A percentile compares a stretch with the other conserved stretches of the same genome.
Conservation (phyloP, 2,888 invertebrate genomes). For the Odontothrips loti region DNA sequence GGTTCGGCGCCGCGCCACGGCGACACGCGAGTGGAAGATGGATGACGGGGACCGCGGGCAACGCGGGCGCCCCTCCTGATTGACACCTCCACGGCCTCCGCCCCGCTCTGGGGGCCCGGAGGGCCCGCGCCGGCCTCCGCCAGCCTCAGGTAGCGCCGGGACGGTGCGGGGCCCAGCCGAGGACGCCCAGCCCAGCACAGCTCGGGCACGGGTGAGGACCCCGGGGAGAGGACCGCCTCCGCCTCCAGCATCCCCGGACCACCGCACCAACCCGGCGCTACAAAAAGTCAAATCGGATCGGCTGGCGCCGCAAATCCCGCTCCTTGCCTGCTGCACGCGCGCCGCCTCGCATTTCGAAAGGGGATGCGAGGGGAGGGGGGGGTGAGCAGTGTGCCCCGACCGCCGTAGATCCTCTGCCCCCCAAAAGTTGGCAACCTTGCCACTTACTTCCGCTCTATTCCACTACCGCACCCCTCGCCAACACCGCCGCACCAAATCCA, state of each 20-base stretch:
- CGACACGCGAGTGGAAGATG: not conserved
- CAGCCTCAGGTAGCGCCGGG: no score
- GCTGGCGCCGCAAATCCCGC: not conserved
- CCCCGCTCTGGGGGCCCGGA: not conserved
- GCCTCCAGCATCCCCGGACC: not conserved
- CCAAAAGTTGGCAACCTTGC: not conserved
- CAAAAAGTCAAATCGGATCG: not conserved
- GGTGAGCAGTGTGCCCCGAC: no score
- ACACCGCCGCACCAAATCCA: not conserved
- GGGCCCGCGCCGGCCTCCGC: no score
- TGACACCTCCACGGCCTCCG: not conserved
- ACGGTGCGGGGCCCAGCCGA: no score
- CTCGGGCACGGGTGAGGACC: no score
- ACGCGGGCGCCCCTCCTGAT: not conserved
- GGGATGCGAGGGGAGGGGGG: no score
- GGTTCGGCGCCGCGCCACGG: not conserved
- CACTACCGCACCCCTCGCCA: not conserved
- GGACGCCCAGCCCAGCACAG: no score
- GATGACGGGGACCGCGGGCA: not conserved
- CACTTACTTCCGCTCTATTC: slow-evolving; percentile 6
- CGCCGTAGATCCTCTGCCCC: no score
- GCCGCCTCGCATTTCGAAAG: not conserved
- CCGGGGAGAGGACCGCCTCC: not conserved
- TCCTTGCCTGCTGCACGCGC: not conserved
- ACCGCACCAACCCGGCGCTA: not conserved